phyloP scores from a whole-genome alignment of 1,140 invertebrate genomes.

The Zaprionus nigranus region DNA sequence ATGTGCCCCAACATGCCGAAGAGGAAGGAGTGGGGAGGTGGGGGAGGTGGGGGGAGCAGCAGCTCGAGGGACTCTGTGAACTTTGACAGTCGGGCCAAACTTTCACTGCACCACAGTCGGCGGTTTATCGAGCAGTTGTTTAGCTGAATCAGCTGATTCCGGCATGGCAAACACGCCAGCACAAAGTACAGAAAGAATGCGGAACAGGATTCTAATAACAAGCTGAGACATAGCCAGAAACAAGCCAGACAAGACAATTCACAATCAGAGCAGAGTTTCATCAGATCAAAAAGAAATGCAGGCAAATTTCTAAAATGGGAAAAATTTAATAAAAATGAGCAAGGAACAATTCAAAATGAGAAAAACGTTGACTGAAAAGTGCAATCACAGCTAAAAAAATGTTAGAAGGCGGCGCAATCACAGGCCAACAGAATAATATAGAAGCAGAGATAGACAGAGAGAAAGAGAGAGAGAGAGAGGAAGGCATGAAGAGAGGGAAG shows the following conservation, averaged over 20 bases:
- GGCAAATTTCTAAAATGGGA: conserved; percentile 11
- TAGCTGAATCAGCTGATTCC: conserved; percentile 13
- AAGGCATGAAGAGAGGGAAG: not conserved
- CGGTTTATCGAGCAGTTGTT: conserved; percentile 1
- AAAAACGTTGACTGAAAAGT: conserved; percentile 15
- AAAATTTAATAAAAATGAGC: conserved; percentile 12
- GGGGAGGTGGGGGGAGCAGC: not conserved
- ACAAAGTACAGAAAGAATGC: not conserved
- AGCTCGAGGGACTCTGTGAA: conserved; percentile 17
- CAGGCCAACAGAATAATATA: too few species aligned
- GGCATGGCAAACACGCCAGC: not conserved
- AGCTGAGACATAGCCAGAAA: not conserved
- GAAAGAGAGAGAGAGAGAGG: not conserved
- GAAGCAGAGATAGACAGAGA: not conserved
- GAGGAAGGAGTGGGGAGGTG: not conserved
- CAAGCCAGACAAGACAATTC: not conserved
- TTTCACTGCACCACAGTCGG: not conserved
- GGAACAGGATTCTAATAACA: not conserved
- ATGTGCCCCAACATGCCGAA: conserved; percentile 30
- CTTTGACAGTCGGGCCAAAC: conserved; percentile 26
- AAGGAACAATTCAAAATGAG: not conserved
- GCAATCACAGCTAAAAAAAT: conserved; percentile 39
- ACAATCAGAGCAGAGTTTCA: not conserved
- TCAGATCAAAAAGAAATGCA: not conserved
- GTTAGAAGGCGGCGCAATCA: too few species aligned